Conservation (phyloP, 2,113 vertebrate genomes). For the Centropus unirufus region DNA sequence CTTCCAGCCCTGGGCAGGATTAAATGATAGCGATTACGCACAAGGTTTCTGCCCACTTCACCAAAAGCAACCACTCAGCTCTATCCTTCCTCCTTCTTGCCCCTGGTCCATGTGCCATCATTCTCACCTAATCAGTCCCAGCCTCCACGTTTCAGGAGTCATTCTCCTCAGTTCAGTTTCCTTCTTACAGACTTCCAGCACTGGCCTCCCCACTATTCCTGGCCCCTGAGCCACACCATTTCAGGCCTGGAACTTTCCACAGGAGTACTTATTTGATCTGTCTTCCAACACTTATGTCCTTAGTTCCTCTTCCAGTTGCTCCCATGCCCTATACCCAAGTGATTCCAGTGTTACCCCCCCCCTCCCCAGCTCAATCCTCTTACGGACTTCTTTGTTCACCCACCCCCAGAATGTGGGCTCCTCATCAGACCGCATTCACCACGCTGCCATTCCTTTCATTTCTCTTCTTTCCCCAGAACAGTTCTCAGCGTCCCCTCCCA, state of each 20-base stretch:
- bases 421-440: not conserved
- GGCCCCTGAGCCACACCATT: not conserved
- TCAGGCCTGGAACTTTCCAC: not conserved
- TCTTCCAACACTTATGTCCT: not conserved
- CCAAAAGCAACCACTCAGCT: not conserved
- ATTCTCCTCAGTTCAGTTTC: not conserved
- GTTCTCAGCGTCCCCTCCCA: not conserved
- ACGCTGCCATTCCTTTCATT: not conserved
- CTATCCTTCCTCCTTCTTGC: not conserved
- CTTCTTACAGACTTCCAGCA: not conserved
- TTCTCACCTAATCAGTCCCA: not conserved
- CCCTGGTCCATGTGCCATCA: not conserved
- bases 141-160: not conserved
- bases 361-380: not conserved
- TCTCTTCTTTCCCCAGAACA: not conserved
- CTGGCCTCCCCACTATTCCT: not conserved
- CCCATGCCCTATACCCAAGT: not conserved
- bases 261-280: not conserved
- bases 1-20: not conserved
- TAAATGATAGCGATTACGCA: not conserved
- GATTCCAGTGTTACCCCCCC: not conserved
- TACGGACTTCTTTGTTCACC: not conserved
- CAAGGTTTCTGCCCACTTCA: not conserved
- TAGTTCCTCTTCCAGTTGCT: not conserved
- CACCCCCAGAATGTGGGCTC: not conserved